A percentile compares a stretch with the other conserved stretches of the same genome.
phyloP scores from a whole-genome alignment of 2,113 vertebrate species.

The human region GRCh38 chr17:21411501-21412000 shows the following conservation, averaged over 20 bases:
- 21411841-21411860: neutral
- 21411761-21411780: neutral
- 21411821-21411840: neutral
- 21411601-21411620: neutral
- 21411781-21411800: neutral
- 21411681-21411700: neutral
- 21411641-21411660: neutral
- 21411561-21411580: neutral
- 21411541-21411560: neutral
- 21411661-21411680: neutral
- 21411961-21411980: neutral
- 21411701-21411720: neutral
- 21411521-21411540: neutral
- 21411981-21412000: neutral
- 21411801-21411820: neutral
- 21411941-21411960: neutral
- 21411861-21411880: neutral
- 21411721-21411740: neutral
- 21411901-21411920: neutral
- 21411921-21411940: neutral
- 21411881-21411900: neutral
- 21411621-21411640: neutral
- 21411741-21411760: fast-evolving
- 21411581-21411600: fast-evolving
- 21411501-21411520: fast-evolving